A percentile compares a stretch with the other conserved stretches of the same genome.
Conservation (phyloP, 1,140 invertebrate genomes). For the Drosophila quadrilineata region DNA sequence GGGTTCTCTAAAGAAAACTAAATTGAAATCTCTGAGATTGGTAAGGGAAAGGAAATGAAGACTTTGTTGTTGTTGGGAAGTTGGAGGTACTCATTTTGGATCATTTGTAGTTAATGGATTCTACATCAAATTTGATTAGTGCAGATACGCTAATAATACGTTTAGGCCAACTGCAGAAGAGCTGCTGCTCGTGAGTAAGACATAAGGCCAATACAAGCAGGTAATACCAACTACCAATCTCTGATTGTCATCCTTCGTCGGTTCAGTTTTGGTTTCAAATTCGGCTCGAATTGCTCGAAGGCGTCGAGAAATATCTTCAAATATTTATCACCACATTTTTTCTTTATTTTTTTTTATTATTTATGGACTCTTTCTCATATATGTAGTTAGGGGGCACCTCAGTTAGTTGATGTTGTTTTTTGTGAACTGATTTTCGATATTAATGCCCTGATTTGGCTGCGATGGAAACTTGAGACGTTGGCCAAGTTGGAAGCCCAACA, state of each 20-base stretch:
- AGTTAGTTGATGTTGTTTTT: too few relatives aligned
- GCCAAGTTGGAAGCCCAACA: conserved; percentile 38
- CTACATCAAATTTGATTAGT: conserved; percentile 25
- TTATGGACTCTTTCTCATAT: too few relatives aligned
- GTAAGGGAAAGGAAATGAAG: not conserved
- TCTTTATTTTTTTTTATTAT: conserved; percentile 4
- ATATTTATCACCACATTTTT: conserved; percentile 19
- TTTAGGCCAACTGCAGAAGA: not conserved
- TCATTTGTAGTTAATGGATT: conserved; percentile 29
- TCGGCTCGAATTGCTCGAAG: not conserved
- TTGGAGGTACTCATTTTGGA: conserved; percentile 15
- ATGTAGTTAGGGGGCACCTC: too few relatives aligned
- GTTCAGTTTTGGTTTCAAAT: not conserved
- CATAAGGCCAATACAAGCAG: not conserved
- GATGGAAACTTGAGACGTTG: conserved; percentile 55
- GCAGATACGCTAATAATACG: conserved; percentile 17
- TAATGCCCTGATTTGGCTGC: too few relatives aligned
- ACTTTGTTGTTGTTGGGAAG: conserved; percentile 13
- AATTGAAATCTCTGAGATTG: too few relatives aligned
- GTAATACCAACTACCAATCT: not conserved
- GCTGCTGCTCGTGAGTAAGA: not conserved
- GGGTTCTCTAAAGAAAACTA: too few relatives aligned
- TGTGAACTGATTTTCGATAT: not conserved
- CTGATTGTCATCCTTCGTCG: not conserved
- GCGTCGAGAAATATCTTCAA: conserved; percentile 5